Conservation (phyloP, 2,888 invertebrate species). For the Tortricodes alternella region DNA sequence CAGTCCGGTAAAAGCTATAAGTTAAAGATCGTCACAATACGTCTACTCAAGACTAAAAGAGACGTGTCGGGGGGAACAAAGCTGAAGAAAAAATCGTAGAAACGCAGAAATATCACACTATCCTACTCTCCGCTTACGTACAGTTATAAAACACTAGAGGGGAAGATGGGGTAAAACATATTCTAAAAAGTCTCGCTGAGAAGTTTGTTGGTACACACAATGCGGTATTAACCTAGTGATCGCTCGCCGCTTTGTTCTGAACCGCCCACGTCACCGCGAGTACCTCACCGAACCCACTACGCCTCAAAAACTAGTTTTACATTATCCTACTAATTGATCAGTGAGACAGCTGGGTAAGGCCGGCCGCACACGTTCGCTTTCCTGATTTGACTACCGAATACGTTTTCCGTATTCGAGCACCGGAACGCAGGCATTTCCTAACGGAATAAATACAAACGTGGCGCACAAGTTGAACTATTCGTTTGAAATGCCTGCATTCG, state of each 20-base stretch:
- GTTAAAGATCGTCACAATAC: constrained; percentile 30
- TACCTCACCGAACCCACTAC: constrained; percentile 43
- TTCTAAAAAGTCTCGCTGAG: constrained; percentile 64
- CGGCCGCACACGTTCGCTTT: no score
- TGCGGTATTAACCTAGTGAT: constrained; percentile 69
- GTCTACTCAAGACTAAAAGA: constrained; percentile 67
- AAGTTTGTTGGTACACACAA: constrained; percentile 75
- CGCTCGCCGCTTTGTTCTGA: constrained; percentile 59
- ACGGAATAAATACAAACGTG: no score
- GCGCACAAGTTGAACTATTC: no score
- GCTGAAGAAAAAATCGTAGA: constrained; percentile 45
- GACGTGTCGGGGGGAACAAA: constrained; percentile 52
- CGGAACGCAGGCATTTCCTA: no score
- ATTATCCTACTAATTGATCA: constrained; percentile 45
- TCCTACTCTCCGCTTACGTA: constrained; percentile 54
- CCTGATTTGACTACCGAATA: no score
- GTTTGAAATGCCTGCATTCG: no score
- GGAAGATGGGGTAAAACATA: constrained; percentile 38
- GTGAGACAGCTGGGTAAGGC: constrained; percentile 53
- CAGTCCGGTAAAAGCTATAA: not conserved
- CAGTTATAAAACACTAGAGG: constrained; percentile 32
- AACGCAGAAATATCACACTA: constrained; percentile 56
- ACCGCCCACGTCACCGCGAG: constrained; percentile 43
- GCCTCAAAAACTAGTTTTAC: constrained; percentile 42
- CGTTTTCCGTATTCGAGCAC: no score